phyloP scores from a whole-genome alignment of 1,140 invertebrate species.

The Drosophila bocqueti region DNA sequence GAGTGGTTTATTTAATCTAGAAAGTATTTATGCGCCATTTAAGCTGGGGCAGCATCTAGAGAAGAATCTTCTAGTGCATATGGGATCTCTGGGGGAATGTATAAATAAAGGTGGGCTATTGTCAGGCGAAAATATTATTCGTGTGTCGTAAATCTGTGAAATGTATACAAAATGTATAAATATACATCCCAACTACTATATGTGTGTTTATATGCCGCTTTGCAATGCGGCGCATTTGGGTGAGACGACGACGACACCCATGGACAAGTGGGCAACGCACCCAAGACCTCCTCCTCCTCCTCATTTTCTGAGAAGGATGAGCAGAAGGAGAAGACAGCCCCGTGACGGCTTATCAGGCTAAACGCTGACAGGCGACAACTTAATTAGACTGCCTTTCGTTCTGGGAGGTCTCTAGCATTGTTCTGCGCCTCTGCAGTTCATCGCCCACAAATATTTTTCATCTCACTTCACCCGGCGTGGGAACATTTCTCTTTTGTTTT shows the following conservation, averaged over 20 bases:
- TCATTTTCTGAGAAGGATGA: not conserved
- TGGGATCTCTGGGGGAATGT: slow-evolving; percentile 4
- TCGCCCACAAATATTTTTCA: slow-evolving; percentile 16
- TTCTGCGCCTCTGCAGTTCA: slow-evolving; percentile 29
- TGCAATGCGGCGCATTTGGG: slow-evolving; percentile 41
- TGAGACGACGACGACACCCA: slow-evolving; percentile 31
- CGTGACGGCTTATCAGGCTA: slow-evolving; percentile 60
- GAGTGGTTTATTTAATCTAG: slow-evolving; percentile 64
- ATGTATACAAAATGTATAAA: slow-evolving; percentile 45
- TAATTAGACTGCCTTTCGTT: slow-evolving; percentile 64
- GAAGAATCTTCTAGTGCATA: slow-evolving; percentile 39
- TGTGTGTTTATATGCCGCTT: slow-evolving; percentile 1
- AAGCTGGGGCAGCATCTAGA: slow-evolving; percentile 17
- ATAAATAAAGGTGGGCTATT: slow-evolving; percentile 39
- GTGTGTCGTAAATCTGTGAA: slow-evolving; percentile 62
- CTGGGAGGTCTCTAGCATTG: slow-evolving; percentile 46
- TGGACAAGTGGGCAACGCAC: slow-evolving; percentile 63
- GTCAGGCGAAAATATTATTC: slow-evolving; percentile 35
- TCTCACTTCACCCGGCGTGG: slow-evolving; percentile 14
- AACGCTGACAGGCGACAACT: slow-evolving; percentile 69
- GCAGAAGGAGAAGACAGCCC: slow-evolving; percentile 19
- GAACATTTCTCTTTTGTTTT: slow-evolving; percentile 47
- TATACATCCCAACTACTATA: slow-evolving; percentile 27
- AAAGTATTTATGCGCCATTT: slow-evolving; percentile 72
- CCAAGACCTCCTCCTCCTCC: not conserved